Evolutionary conservation across 2,113 vertebrate species (phyloP).

Genomic region (Cyanistes caeruleus): DNA sequence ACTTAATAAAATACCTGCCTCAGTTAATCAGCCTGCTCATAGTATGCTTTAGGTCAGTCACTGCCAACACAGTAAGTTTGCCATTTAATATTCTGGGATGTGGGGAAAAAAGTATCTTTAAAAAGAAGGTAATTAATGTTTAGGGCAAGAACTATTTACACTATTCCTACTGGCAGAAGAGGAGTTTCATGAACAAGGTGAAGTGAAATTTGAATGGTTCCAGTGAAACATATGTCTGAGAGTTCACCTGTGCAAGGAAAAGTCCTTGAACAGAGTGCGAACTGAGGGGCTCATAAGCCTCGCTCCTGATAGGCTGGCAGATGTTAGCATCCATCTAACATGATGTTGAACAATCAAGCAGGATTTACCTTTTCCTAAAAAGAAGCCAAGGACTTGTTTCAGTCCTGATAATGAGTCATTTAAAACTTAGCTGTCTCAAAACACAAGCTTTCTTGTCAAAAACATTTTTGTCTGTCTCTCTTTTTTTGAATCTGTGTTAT

Average conservation of each 20-base stretch:
- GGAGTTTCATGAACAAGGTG: not conserved
- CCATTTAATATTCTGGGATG: not conserved
- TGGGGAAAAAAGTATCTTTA: not conserved
- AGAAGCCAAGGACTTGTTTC: not conserved
- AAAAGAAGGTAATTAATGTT: not conserved
- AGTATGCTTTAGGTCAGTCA: not conserved
- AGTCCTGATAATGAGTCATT: not conserved
- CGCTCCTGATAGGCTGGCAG: not conserved
- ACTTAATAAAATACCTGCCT: not conserved
- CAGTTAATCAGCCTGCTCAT: not conserved
- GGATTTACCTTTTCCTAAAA: not conserved
- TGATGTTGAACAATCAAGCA: not conserved
- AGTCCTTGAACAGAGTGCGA: not conserved
- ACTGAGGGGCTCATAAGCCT: rapidly evolving
- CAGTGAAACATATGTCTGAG: not conserved
- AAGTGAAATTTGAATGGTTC: not conserved
- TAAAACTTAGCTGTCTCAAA: not conserved
- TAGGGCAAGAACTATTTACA: not conserved
- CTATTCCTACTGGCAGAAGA: rapidly evolving
- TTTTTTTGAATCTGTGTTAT: not conserved
- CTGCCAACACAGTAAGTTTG: not conserved
- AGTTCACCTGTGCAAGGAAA: not conserved
- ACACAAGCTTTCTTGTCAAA: not conserved
- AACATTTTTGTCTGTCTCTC: not conserved
- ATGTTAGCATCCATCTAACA: not conserved